Conservation (phyloP, 2,113 vertebrate species). For the Channa maculata region DNA sequence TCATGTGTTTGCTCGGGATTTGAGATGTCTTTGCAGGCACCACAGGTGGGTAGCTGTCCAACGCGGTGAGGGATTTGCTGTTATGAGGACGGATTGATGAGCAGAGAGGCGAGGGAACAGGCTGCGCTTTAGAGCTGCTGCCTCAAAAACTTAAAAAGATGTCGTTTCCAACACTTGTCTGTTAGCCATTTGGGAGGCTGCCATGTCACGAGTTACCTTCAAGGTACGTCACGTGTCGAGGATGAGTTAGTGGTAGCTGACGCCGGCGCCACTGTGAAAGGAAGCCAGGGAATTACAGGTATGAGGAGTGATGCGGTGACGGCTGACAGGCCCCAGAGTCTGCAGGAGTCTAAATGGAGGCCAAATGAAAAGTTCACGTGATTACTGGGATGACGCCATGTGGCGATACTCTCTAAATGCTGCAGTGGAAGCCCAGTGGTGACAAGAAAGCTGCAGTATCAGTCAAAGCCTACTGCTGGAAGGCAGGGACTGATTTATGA, state of each 20-base stretch:
- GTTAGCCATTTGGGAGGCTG: background rate
- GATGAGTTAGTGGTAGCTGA: background rate
- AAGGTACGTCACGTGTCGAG: constrained; percentile 19
- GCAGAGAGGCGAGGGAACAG: background rate
- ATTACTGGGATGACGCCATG: background rate
- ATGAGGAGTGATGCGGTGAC: constrained; percentile 10
- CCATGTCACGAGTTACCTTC: background rate
- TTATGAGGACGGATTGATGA: constrained; percentile 30
- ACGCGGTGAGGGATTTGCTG: constrained; percentile 39
- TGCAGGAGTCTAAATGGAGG: background rate
- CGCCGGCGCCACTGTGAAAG: background rate
- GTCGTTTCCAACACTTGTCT: background rate
- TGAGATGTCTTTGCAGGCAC: constrained; percentile 15
- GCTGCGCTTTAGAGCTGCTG: background rate
- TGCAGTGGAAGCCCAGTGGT: background rate
- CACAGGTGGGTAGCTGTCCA: constrained; percentile 57
- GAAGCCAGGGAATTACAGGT: constrained; percentile 1
- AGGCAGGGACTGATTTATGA: too few species aligned
- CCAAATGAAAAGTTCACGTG: constrained; percentile 12
- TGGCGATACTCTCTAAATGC: background rate
- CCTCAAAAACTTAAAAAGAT: constrained; percentile 16
- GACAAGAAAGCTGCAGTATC: background rate
- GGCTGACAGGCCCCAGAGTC: constrained; percentile 8
- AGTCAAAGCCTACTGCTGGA: too few species aligned
- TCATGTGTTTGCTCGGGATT: constrained; percentile 21